Base-by-base conservation (phyloP, 2,797 vertebrate species). In the Scleropages formosus region DNA sequence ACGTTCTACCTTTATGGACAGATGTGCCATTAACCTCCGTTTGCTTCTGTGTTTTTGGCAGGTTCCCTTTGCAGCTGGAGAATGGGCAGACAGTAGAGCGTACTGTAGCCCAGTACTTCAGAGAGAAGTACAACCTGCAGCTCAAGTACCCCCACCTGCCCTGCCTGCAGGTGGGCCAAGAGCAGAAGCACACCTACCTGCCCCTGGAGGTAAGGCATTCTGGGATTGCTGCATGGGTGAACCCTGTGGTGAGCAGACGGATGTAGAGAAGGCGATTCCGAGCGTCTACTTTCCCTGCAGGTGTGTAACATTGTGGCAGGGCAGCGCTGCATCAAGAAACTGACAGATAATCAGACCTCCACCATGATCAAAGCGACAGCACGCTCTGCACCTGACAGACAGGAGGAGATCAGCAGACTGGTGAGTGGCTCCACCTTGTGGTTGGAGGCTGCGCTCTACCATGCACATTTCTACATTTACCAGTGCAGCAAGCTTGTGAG, bases 341-440 rank as follows among this genome's bases (percentile, higher is more conserved):
- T 99, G 44, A 99, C 97, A 0, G 97, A 99, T 95, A 99, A 98
- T 94, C 97, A 99, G 81, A 98, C 97, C 10, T 99, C 97, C 1
- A 98, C 96, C 16, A 99, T 99, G 97, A 99, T 99, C 87, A 98
- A 98, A 93, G 97, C 97, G 27, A 99, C 97, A 22, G 97, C 97
- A 59, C 94, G 96, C 80, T 99, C 97, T 76, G 97, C 96, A 0
- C 97, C 97, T 0, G 97, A 99, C 82, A 90, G 97, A 74, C 97
- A 99, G 77, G 97, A 99, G 84, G 97, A 99, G 85, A 99, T 99
- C 85, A 98, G 97, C 90, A 91, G 96, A 82, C 79, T 98, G 95
- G 97, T 99, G 88, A 95, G 96, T 82, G 24, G 64, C 0, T n/a
- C 72, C 73, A 49, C 26, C 76, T 77, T 47, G 15, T 80, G 77